Evolutionary conservation across 2,797 vertebrate genomes (phyloP).

Genomic region (Gambusia yucatana): DNA sequence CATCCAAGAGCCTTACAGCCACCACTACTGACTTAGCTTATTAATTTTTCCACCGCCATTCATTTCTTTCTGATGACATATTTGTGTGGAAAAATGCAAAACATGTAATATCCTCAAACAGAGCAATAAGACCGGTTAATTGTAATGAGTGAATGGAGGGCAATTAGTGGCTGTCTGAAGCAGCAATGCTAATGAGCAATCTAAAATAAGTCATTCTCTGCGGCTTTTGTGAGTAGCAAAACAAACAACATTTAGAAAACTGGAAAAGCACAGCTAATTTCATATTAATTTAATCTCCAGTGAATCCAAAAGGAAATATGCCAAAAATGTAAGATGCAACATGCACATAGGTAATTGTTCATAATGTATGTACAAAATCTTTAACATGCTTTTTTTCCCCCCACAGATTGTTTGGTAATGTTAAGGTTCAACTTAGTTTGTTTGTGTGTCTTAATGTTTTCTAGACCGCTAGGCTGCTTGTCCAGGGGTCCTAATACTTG

Average conservation of each 20-base stretch:
- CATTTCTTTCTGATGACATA: conserved; percentile 64
- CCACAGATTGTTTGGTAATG: conserved; percentile 3
- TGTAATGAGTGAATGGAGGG: conserved; percentile 66
- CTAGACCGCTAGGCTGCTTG: conserved; percentile 41
- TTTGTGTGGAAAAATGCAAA: conserved; percentile 64
- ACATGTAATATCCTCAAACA: conserved; percentile 63
- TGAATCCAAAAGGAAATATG: conserved; percentile 32
- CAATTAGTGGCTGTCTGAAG: conserved; percentile 67
- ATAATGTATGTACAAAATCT: conserved; percentile 11
- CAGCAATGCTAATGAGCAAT: conserved; percentile 58
- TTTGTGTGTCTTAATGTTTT: conserved; percentile 30
- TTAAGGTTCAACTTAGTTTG: neutral
- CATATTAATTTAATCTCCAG: conserved; percentile 36
- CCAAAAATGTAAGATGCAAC: conserved; percentile 10
- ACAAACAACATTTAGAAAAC: conserved; percentile 48
- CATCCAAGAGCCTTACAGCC: conserved; percentile 43
- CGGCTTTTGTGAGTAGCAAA: conserved; percentile 51
- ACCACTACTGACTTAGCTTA: conserved; percentile 60
- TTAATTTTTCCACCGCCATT: conserved; percentile 51
- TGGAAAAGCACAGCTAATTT: conserved; percentile 30
- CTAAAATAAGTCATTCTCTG: conserved; percentile 68
- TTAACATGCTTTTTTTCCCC: neutral
- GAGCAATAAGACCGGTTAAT: conserved; percentile 70
- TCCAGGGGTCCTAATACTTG: conserved; percentile 32
- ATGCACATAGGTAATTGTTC: conserved; percentile 30